Percentiles rank a stretch among this genome's conserved stretches.
These are phyloP conservation scores for Dicrurus megarhynchus DNA, from an alignment of 2,113 vertebrate species.

Conservation along the genomic window DNA sequence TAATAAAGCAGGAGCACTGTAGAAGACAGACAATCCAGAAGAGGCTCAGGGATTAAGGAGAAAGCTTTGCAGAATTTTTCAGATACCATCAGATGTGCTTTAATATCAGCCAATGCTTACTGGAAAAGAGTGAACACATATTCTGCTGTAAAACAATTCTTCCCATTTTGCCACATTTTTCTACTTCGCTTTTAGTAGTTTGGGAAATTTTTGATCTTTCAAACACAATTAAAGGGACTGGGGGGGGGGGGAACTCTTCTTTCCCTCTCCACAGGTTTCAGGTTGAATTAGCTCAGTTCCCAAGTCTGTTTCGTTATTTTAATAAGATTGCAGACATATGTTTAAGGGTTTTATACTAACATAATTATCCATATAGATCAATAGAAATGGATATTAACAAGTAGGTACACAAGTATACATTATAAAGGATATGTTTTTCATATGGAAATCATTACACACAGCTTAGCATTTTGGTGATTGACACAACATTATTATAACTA, in stretches of 20 bases:
- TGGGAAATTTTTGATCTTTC: not conserved
- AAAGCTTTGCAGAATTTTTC: conserved; percentile 31
- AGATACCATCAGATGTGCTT: not conserved
- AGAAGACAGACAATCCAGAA: conserved; percentile 2
- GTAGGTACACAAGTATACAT: conserved; percentile 10
- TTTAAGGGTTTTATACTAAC: conserved; percentile 14
- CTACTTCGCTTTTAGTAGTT: not conserved
- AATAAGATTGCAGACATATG: conserved; percentile 21
- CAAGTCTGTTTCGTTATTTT: conserved; percentile 17
- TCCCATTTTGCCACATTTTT: not conserved
- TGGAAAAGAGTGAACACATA: conserved; percentile 15
- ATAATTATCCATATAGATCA: conserved; percentile 35
- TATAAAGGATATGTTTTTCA: conserved; percentile 38
- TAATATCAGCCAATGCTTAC: not conserved
- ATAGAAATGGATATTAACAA: conserved; percentile 28
- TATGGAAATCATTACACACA: not conserved
- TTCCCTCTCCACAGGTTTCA: not conserved
- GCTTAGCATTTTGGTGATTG: conserved; percentile 29
- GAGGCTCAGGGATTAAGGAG: conserved; percentile 7
- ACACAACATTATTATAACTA: conserved; percentile 37
- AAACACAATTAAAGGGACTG: not conserved
- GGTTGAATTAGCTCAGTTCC: conserved; percentile 9
- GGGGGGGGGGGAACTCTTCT: not conserved
- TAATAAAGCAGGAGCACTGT: conserved; percentile 4
- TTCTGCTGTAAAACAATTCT: not conserved